phyloP scores from a whole-genome alignment of 2,797 vertebrate species.

The Thunnus albacares region DNA sequence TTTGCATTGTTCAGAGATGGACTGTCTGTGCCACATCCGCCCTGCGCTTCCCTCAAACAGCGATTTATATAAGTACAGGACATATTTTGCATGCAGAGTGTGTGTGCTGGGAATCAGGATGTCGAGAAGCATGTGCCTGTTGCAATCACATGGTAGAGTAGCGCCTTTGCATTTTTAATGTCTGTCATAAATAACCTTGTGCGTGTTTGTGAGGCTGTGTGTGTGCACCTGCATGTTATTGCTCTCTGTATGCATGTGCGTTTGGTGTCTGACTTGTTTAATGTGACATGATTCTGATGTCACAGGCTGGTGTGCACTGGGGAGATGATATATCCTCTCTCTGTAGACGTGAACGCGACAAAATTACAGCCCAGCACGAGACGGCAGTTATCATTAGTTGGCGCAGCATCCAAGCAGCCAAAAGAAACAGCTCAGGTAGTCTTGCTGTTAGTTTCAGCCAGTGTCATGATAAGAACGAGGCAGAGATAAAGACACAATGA shows the following conservation, averaged over 20 bases:
- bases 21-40: conserved; percentile 23
- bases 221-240: conserved; percentile 22
- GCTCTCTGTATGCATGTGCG: neutral
- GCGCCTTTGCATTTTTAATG: conserved; percentile 69
- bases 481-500: conserved; percentile 11
- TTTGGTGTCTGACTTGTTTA: conserved; percentile 34
- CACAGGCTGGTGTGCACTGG: neutral
- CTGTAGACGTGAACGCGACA: conserved; percentile 3
- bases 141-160: conserved; percentile 60
- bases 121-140: conserved; percentile 46
- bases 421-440: conserved; percentile 32
- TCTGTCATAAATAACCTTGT: conserved; percentile 62
- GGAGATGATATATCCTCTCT: conserved; percentile 2
- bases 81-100: conserved; percentile 54
- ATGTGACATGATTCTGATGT: conserved; percentile 48
- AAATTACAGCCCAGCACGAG: conserved; percentile 50
- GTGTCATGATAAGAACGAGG: conserved; percentile 8
- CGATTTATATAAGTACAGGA: conserved; percentile 23
- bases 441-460: conserved; percentile 32
- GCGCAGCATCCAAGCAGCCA: conserved; percentile 36
- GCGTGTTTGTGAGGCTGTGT: conserved; percentile 12
- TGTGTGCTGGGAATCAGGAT: conserved; percentile 45
- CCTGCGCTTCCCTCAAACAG: conserved; percentile 31
- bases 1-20: conserved; percentile 46
- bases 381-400: conserved; percentile 45